Evolutionary conservation across 2,888 invertebrate species (phyloP).

Genomic region (Panzeria rudis): DNA sequence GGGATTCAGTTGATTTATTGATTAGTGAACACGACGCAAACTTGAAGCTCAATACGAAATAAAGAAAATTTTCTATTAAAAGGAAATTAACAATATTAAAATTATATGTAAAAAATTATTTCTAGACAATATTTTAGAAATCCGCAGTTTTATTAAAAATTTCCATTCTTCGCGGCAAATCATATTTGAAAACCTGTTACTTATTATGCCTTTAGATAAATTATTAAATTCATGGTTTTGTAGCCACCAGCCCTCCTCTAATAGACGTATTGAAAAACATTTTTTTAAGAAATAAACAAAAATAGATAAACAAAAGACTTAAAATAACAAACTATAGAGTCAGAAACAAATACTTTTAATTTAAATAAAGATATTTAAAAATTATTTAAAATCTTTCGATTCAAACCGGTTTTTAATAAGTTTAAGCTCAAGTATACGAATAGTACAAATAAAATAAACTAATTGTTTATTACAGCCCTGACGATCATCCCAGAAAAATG

Average conservation of each 20-base stretch:
- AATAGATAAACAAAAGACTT: constrained; percentile 49
- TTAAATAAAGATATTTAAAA: no score
- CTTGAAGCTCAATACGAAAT: constrained; percentile 6
- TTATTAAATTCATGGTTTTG: constrained; percentile 1
- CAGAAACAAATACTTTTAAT: no score
- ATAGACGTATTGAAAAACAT: background rate
- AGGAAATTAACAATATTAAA: background rate
- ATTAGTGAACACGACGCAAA: constrained; percentile 30
- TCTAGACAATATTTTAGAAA: no score
- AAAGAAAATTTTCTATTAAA: constrained; percentile 1
- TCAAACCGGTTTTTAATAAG: background rate
- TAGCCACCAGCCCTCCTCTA: background rate
- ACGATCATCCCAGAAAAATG: no score
- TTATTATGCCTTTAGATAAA: background rate
- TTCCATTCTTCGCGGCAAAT: background rate
- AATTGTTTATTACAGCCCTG: no score
- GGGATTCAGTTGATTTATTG: constrained; percentile 24
- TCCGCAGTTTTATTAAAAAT: no score
- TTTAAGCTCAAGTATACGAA: background rate
- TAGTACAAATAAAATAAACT: no score
- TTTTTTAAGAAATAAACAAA: background rate
- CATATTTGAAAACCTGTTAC: background rate
- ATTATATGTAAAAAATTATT: no score
- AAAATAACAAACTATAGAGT: constrained; percentile 24
- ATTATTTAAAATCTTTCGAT: background rate